Evolutionary conservation across 2,888 invertebrate species (phyloP).

Genomic region (Globia sparganii): DNA sequence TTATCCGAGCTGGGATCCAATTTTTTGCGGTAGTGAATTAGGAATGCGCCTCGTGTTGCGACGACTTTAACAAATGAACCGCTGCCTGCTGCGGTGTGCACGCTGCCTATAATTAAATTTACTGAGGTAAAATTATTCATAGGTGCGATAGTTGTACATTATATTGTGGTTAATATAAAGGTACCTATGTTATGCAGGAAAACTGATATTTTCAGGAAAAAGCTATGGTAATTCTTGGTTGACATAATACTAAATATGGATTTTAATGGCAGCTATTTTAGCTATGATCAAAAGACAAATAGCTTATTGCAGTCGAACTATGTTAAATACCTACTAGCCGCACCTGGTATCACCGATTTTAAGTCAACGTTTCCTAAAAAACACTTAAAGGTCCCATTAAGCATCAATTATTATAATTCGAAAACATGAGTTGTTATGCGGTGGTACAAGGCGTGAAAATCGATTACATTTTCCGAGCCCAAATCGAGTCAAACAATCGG

Average conservation of each 20-base stretch:
- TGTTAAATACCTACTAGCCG: no score
- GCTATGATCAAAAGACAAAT: background rate
- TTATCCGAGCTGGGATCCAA: slow-evolving; percentile 35
- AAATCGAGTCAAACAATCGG: slow-evolving; percentile 59
- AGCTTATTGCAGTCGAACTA: no score
- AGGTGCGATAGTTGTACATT: slow-evolving; percentile 24
- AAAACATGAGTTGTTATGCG: slow-evolving; percentile 34
- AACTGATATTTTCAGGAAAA: background rate
- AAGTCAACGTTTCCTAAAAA: slow-evolving; percentile 14
- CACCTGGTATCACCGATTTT: background rate
- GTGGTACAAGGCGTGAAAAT: slow-evolving; percentile 50
- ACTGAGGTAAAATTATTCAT: slow-evolving; percentile 57
- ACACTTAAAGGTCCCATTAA: background rate
- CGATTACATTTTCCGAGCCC: slow-evolving; percentile 57
- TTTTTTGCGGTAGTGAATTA: slow-evolving; percentile 61
- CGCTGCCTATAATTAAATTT: slow-evolving; percentile 62
- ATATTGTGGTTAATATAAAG: slow-evolving; percentile 28
- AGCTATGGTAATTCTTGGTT: background rate
- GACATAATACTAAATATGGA: background rate
- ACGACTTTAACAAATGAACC: slow-evolving; percentile 64
- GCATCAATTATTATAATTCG: slow-evolving; percentile 17
- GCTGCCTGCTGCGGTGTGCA: slow-evolving; percentile 49
- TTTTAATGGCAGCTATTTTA: background rate
- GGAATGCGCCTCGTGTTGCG: slow-evolving; percentile 54
- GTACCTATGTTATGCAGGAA: background rate